Conservation (phyloP, 2,113 vertebrate genomes). For the Protobothrops mucrosquamatus region DNA sequence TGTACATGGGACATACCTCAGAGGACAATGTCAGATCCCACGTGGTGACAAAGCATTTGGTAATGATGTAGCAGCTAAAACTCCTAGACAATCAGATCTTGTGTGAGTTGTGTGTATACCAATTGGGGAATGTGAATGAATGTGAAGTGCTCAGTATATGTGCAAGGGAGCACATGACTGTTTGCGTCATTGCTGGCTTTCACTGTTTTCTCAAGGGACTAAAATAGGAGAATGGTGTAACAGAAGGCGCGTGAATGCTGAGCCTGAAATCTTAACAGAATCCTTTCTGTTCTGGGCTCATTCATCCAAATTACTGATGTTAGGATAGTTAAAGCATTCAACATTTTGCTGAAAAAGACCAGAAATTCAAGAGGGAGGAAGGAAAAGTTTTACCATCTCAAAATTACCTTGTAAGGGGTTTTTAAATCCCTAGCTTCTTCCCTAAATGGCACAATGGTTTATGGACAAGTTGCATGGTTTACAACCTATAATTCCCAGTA, state of each 20-base stretch:
- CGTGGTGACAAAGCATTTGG: background rate
- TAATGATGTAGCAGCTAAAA: background rate
- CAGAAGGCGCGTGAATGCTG: background rate
- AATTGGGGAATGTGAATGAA: background rate
- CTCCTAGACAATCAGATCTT: background rate
- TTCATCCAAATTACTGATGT: slow-evolving; percentile 1
- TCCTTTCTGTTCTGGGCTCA: background rate
- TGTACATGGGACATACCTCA: background rate
- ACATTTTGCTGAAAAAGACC: background rate
- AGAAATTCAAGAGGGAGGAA: background rate
- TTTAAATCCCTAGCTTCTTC: background rate
- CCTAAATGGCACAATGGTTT: background rate
- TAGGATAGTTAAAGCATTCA: background rate
- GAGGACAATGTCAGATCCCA: background rate
- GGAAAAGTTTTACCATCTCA: background rate
- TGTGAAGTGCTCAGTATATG: background rate
- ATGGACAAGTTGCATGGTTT: background rate
- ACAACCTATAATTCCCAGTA: background rate
- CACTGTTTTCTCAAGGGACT: background rate
- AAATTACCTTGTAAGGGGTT: background rate
- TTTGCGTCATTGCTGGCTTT: background rate
- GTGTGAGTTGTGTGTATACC: background rate
- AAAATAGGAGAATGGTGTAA: background rate
- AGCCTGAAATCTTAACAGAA: background rate
- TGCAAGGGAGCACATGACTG: background rate